phyloP scores from a whole-genome alignment of 2,113 vertebrate genomes.

The Gracilinanus agilis region DNA sequence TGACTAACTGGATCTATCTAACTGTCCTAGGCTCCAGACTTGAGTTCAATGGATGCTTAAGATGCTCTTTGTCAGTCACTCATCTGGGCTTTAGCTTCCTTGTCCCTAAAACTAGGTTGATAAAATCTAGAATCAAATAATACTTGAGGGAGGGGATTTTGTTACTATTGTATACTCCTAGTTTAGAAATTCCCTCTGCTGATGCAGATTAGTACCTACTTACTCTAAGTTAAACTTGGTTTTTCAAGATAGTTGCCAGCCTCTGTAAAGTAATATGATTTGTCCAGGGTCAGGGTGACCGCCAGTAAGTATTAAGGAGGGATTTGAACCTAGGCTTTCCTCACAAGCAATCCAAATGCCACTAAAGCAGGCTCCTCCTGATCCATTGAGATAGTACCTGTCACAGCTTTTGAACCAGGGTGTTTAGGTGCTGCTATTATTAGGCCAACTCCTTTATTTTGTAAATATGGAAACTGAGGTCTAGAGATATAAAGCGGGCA shows the following conservation, averaged over 20 bases:
- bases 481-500: background rate
- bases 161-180: background rate
- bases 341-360: background rate
- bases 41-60: background rate
- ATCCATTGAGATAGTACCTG: background rate
- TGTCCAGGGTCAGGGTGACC: background rate
- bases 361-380: background rate
- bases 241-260: background rate
- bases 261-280: background rate
- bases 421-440: background rate
- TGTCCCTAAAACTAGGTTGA: background rate
- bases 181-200: background rate
- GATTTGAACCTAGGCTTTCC: background rate
- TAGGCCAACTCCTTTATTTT: background rate
- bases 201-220: background rate
- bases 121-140: background rate
- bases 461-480: background rate
- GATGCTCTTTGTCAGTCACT: background rate
- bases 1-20: no score
- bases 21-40: background rate
- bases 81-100: background rate
- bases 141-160: background rate
- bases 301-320: background rate
- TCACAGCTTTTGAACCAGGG: background rate
- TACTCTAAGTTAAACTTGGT: background rate